A percentile compares a stretch with the other conserved stretches of the same genome.
These are phyloP conservation scores for Fopius arisanus DNA, from an alignment of 1,140 invertebrate genomes.

Conservation along the genomic window DNA sequence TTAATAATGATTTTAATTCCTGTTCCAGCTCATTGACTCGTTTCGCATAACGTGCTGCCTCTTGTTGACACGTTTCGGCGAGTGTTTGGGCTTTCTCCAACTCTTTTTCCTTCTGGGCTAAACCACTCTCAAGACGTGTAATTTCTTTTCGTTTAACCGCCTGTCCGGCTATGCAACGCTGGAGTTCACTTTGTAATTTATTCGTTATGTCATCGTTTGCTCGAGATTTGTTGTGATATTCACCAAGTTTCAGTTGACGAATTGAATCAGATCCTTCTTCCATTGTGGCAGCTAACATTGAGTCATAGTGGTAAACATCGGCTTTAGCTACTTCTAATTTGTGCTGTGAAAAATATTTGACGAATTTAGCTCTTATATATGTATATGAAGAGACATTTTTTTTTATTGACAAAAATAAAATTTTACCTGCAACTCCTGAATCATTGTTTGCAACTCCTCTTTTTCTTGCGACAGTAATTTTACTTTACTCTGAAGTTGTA, in stretches of 20 bases:
- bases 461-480: slow-evolving; percentile 52
- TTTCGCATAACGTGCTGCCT: slow-evolving; percentile 46
- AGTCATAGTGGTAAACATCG: slow-evolving; percentile 50
- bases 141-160: slow-evolving; percentile 57
- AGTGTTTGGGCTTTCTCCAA: slow-evolving; percentile 45
- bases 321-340: slow-evolving; percentile 51
- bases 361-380: neutral
- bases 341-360: slow-evolving; percentile 38
- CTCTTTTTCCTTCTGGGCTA: slow-evolving; percentile 53
- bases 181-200: slow-evolving; percentile 50
- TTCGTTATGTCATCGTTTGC: slow-evolving; percentile 48
- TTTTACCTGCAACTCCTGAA: slow-evolving; percentile 55
- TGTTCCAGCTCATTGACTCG: slow-evolving; percentile 52
- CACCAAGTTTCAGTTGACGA: slow-evolving; percentile 54
- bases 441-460: slow-evolving; percentile 47
- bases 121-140: slow-evolving; percentile 50
- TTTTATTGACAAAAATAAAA: neutral
- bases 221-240: slow-evolving; percentile 45
- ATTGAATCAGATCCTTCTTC: slow-evolving; percentile 59
- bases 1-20: slow-evolving; percentile 54
- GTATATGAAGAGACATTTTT: neutral
- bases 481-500: slow-evolving; percentile 50
- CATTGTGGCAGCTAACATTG: slow-evolving; percentile 42
- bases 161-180: slow-evolving; percentile 51
- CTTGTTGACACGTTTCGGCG: slow-evolving; percentile 42